These are phyloP conservation scores for Ceryle rudis DNA, from an alignment of 2,797 vertebrate species.

Conservation along the genomic window DNA sequence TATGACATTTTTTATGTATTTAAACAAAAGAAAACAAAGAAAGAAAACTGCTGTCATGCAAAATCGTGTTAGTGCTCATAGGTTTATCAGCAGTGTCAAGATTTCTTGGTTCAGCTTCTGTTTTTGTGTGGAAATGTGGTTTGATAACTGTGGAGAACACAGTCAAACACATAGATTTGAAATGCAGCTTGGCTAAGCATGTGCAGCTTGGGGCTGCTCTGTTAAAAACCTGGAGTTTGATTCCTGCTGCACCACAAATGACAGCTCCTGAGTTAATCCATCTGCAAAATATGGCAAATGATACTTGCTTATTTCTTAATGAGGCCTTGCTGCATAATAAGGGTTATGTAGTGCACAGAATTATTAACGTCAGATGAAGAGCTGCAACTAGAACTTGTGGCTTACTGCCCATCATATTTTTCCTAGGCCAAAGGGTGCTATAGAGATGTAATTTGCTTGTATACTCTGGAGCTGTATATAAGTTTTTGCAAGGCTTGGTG, in stretches of 20 bases:
- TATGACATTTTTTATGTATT: neutral
- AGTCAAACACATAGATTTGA: neutral
- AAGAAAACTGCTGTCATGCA: neutral
- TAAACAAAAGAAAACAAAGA: neutral
- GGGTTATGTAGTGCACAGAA: conserved; percentile 22
- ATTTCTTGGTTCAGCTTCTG: neutral
- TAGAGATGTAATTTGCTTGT: conserved; percentile 33
- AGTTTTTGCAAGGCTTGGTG: neutral
- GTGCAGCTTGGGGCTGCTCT: neutral
- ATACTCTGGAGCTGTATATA: neutral
- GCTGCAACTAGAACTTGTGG: conserved; percentile 36
- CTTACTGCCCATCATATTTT: conserved; percentile 43
- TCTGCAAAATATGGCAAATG: conserved; percentile 56
- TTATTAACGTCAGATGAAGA: conserved; percentile 50
- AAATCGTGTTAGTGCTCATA: neutral
- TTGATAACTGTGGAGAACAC: neutral
- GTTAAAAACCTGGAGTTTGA: conserved; percentile 23
- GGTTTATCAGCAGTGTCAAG: neutral
- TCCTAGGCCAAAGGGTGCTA: conserved; percentile 36
- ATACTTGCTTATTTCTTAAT: conserved; percentile 65
- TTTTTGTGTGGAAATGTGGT: neutral
- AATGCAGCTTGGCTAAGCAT: neutral
- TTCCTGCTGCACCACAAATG: conserved; percentile 8
- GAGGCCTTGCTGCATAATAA: conserved; percentile 60
- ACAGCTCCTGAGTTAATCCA: conserved; percentile 43